Evolutionary conservation across 2,888 invertebrate species (phyloP).

Genomic region (Tubulanus polymorphus): DNA sequence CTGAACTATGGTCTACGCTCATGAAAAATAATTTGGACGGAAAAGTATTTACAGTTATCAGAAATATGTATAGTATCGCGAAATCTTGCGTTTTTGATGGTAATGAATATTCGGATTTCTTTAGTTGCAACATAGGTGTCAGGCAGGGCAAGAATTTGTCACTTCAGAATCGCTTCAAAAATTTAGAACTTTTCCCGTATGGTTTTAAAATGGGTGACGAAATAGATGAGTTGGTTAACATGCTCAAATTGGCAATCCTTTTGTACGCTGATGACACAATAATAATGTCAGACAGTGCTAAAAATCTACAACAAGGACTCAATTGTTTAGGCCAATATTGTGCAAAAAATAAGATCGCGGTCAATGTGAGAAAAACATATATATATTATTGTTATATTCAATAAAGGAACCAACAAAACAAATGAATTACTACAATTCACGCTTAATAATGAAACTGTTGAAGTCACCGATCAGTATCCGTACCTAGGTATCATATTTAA

Average conservation of each 20-base stretch:
- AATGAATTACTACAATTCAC: neutral
- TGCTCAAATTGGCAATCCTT: neutral
- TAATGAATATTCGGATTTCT: neutral
- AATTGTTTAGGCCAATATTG: neutral
- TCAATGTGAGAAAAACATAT: neutral
- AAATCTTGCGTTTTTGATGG: neutral
- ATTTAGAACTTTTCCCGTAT: neutral
- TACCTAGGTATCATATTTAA: neutral
- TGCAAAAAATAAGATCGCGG: neutral
- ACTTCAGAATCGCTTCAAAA: neutral
- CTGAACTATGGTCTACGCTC: neutral
- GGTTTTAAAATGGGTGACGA: neutral
- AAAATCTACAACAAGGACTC: neutral
- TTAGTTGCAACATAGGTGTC: neutral
- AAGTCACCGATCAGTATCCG: neutral
- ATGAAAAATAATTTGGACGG: neutral
- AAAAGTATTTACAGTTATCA: neutral
- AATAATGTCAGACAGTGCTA: neutral
- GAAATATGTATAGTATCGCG: neutral
- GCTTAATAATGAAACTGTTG: neutral
- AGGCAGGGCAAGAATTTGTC: neutral
- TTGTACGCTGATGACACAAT: neutral
- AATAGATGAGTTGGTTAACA: neutral
- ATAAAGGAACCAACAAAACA: neutral
- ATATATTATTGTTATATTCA: neutral